These are phyloP conservation scores for Nematopogon swammerdamellus DNA, from an alignment of 2,888 invertebrate genomes.

Conservation along the genomic window DNA sequence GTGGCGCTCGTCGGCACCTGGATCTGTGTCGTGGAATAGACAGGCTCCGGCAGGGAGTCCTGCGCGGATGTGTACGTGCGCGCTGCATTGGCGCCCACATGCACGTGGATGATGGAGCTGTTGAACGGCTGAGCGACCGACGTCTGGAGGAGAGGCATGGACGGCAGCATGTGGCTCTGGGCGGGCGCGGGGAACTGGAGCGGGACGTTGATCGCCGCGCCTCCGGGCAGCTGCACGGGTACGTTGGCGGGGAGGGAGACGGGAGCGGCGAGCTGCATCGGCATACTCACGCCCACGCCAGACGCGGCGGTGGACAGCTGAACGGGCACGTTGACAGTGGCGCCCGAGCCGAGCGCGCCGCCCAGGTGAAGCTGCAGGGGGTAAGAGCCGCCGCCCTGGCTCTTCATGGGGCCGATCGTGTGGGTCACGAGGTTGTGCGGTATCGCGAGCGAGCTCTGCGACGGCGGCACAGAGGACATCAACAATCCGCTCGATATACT, in stretches of 20 bases:
- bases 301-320: conserved; percentile 44
- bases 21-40: not conserved
- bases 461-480: conserved; percentile 45
- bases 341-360: not conserved
- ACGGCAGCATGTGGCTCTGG: conserved; percentile 31
- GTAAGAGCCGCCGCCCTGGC: conserved; percentile 37
- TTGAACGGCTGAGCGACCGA: conserved; percentile 29
- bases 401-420: conserved; percentile 43
- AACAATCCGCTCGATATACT: conserved; percentile 46
- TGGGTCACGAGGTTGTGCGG: conserved; percentile 44
- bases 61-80: conserved; percentile 17
- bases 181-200: conserved; percentile 33
- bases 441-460: conserved; percentile 43
- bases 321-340: conserved; percentile 49
- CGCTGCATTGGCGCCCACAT: conserved; percentile 40
- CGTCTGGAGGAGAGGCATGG: conserved; percentile 42
- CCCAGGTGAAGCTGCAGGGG: conserved; percentile 30
- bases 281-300: conserved; percentile 46
- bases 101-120: conserved; percentile 45
- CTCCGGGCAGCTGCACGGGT: conserved; percentile 41
- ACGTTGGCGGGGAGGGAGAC: conserved; percentile 38
- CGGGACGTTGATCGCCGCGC: conserved; percentile 46
- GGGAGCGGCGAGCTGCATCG: conserved; percentile 32
- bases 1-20: not conserved
- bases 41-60: not conserved